phyloP scores from a whole-genome alignment of 2,797 vertebrate genomes.

The Benthosema pterotum region DNA sequence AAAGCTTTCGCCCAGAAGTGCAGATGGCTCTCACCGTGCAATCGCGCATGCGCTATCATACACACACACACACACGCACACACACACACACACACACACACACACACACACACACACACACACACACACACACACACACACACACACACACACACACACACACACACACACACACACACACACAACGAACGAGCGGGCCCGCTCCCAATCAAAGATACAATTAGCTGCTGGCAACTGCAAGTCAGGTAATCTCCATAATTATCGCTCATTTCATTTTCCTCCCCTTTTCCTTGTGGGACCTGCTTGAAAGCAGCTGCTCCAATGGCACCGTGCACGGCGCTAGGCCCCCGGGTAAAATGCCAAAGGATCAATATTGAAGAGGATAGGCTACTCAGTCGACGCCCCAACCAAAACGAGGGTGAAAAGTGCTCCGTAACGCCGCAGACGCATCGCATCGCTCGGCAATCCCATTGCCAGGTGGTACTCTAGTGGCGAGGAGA shows the following conservation, averaged over 20 bases:
- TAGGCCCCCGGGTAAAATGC: constrained; percentile 57
- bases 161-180: background rate
- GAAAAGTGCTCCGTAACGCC: constrained; percentile 43
- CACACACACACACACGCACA: background rate
- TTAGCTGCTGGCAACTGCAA: constrained; percentile 31
- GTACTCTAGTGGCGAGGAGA: constrained; percentile 46
- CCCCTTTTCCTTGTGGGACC: constrained; percentile 33
- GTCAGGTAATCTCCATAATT: constrained; percentile 60
- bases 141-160: background rate
- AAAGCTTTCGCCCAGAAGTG: too few relatives aligned
- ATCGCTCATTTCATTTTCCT: constrained; percentile 21
- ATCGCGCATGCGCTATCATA: too few relatives aligned
- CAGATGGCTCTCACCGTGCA: too few relatives aligned
- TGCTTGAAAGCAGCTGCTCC: constrained; percentile 37
- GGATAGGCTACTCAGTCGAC: constrained; percentile 37
- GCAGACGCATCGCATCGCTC: constrained; percentile 53
- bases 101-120: background rate
- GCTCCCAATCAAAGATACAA: constrained; percentile 34
- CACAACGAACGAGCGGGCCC: constrained; percentile 22
- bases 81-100: too few relatives aligned
- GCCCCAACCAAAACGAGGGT: constrained; percentile 48
- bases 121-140: background rate
- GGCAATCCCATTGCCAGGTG: constrained; percentile 47
- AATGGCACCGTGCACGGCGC: constrained; percentile 29
- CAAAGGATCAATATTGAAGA: constrained; percentile 50